These are phyloP conservation scores for Venusia cambrica DNA, from an alignment of 2,888 invertebrate genomes.

Conservation along the genomic window DNA sequence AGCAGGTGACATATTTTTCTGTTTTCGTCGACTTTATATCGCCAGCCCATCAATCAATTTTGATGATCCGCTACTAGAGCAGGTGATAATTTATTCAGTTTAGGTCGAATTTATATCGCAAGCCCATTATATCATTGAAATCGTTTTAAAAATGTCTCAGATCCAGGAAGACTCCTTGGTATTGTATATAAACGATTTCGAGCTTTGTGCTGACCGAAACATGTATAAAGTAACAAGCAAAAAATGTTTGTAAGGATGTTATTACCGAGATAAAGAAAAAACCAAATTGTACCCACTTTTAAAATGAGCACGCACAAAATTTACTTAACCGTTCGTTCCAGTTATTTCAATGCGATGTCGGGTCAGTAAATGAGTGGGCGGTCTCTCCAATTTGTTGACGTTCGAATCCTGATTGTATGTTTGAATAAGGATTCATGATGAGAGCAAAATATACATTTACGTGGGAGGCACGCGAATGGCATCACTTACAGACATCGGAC, in stretches of 20 bases:
- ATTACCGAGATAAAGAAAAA: slow-evolving; percentile 22
- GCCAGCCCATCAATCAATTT: no score
- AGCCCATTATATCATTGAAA: no score
- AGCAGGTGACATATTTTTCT: no score
- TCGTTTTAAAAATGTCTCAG: no score
- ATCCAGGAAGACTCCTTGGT: no score
- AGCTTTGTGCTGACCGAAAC: no score
- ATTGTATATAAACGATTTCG: no score
- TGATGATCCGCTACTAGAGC: no score
- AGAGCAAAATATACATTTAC: slow-evolving; percentile 44
- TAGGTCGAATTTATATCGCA: no score
- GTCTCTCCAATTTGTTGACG: slow-evolving; percentile 63
- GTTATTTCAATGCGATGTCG: slow-evolving; percentile 25
- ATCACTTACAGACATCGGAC: slow-evolving; percentile 51
- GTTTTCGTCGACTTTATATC: no score
- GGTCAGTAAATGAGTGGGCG: slow-evolving; percentile 56
- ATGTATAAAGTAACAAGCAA: slow-evolving; percentile 5
- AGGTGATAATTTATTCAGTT: no score
- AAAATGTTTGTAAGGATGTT: slow-evolving; percentile 10
- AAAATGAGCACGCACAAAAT: slow-evolving; percentile 22
- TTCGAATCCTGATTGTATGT: slow-evolving; percentile 61
- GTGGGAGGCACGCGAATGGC: slow-evolving; percentile 51
- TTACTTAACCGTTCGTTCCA: slow-evolving; percentile 29
- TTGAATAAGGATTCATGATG: slow-evolving; percentile 55
- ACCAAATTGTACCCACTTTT: slow-evolving; percentile 13